Conservation (phyloP, 2,113 vertebrate genomes). For the Ia io region DNA sequence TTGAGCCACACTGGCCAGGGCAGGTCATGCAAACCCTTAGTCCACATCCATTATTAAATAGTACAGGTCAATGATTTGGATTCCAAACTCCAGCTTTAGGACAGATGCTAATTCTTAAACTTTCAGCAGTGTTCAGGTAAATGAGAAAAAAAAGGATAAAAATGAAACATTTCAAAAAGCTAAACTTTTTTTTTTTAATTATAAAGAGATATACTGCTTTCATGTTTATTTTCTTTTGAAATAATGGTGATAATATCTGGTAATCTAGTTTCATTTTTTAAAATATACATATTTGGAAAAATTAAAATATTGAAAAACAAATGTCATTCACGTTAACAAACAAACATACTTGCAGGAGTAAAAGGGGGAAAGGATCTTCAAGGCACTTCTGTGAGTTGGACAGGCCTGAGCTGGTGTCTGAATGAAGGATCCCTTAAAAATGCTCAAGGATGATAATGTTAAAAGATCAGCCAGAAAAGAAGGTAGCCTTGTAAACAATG, state of each 20-base stretch:
- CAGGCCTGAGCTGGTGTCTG: background rate
- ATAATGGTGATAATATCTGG: background rate
- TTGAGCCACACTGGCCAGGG: too few relatives aligned
- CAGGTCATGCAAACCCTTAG: background rate
- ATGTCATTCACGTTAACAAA: background rate
- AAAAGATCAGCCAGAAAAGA: background rate
- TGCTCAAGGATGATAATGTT: background rate
- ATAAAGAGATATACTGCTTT: background rate
- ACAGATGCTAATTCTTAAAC: background rate
- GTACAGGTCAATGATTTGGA: background rate
- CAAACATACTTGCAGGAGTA: background rate
- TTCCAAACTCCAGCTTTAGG: background rate
- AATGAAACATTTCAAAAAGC: background rate
- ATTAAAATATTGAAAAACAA: background rate
- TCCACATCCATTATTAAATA: background rate
- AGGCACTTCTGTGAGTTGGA: background rate
- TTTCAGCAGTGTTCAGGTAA: background rate
- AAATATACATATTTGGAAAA: conserved; percentile 1
- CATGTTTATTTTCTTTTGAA: background rate
- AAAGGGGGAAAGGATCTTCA: background rate
- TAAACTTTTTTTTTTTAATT: background rate
- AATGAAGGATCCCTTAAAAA: background rate
- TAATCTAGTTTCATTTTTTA: background rate
- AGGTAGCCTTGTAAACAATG: background rate
- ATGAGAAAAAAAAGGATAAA: background rate